These are phyloP conservation scores for Ennomos fuscantarius DNA, from an alignment of 2,888 invertebrate genomes.

Conservation along the genomic window DNA sequence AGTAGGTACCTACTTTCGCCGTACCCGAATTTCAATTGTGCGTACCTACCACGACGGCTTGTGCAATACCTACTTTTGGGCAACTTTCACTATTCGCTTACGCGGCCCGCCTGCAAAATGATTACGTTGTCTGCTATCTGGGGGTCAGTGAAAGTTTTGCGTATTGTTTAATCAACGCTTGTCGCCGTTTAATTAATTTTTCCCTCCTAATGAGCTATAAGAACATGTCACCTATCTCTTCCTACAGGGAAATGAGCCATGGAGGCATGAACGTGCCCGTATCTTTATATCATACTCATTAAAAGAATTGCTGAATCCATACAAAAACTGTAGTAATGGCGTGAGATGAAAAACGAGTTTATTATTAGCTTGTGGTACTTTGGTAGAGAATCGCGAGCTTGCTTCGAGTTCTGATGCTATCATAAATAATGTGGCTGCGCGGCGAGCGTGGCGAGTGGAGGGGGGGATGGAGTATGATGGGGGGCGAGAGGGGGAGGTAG, in stretches of 20 bases:
- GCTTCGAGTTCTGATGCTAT: constrained; percentile 81
- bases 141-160: constrained; percentile 78
- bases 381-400: constrained; percentile 80
- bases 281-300: constrained; percentile 12
- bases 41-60: constrained; percentile 62
- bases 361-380: constrained; percentile 69
- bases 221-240: constrained; percentile 17
- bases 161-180: constrained; percentile 57
- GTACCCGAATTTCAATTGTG: constrained; percentile 80
- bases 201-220: constrained; percentile 15
- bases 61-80: constrained; percentile 82
- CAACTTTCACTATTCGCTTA: constrained; percentile 82
- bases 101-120: constrained; percentile 79
- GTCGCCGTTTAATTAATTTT: constrained; percentile 31
- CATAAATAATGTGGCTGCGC: constrained; percentile 83
- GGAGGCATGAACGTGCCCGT: constrained; percentile 8
- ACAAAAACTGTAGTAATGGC: constrained; percentile 74
- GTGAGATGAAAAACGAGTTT: constrained; percentile 83
- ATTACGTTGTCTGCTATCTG: constrained; percentile 75
- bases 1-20: constrained; percentile 69
- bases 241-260: constrained; percentile 7
- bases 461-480: constrained; percentile 42
- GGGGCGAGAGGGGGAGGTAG: constrained; percentile 52
- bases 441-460: constrained; percentile 65
- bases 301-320: constrained; percentile 36